Conservation (phyloP, 2,113 vertebrate genomes). For the Elephantulus edwardii region DNA sequence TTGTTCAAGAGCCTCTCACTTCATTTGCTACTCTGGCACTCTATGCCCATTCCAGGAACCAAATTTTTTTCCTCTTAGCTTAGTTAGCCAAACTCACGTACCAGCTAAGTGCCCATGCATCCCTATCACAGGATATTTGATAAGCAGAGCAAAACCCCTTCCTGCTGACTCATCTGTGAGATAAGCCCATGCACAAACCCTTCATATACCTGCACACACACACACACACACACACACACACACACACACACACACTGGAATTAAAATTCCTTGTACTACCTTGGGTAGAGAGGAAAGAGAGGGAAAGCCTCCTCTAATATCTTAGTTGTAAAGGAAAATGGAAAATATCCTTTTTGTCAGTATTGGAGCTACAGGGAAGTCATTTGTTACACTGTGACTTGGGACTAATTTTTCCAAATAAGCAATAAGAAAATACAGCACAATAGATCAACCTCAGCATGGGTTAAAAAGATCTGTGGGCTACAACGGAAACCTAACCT, state of each 20-base stretch:
- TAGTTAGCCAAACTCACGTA: not conserved
- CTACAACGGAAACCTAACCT: slow-evolving; percentile 30
- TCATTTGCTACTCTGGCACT: not conserved
- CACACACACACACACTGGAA: too few species aligned
- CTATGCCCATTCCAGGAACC: not conserved
- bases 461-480: not conserved
- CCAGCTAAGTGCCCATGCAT: not conserved
- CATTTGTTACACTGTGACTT: not conserved
- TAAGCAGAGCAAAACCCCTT: not conserved
- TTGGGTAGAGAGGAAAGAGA: not conserved
- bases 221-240: too few species aligned
- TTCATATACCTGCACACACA: not conserved
- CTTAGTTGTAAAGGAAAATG: not conserved
- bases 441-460: not conserved
- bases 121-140: not conserved
- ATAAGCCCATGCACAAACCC: not conserved
- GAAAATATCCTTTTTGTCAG: slow-evolving; percentile 33
- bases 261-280: not conserved
- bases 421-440: not conserved
- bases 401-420: slow-evolving; percentile 30
- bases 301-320: not conserved
- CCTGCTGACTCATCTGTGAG: not conserved
- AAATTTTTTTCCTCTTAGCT: not conserved
- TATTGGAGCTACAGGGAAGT: not conserved
- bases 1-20: not conserved